Percentiles rank a stretch among this genome's conserved stretches.
phyloP scores from a whole-genome alignment of 2,797 vertebrate genomes.

The Emydoidea blandingii region DNA sequence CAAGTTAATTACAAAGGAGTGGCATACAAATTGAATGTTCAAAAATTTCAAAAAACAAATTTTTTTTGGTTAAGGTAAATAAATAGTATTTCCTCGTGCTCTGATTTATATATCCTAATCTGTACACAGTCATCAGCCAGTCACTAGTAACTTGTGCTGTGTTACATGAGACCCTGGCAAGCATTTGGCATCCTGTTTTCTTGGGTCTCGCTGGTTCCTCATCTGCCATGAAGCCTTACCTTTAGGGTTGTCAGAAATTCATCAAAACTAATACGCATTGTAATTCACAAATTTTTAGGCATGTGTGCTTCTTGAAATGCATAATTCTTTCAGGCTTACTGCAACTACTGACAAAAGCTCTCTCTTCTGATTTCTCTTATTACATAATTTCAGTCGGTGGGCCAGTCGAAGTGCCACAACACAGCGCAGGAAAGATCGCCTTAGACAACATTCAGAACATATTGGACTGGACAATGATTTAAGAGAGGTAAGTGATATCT shows the following conservation, averaged over 20 bases:
- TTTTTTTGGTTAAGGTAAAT: background rate
- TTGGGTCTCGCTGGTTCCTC: accelerated
- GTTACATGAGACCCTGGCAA: background rate
- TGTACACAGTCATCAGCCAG: background rate
- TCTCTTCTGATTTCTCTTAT: background rate
- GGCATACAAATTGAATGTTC: no score
- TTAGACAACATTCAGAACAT: conserved; percentile 85
- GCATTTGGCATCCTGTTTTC: accelerated
- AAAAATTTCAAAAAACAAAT: no score
- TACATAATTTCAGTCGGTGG: conserved; percentile 83
- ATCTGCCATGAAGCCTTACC: accelerated
- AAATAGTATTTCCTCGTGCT: background rate
- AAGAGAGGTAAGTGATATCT: conserved; percentile 85
- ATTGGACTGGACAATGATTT: conserved; percentile 89
- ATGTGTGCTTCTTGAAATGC: background rate
- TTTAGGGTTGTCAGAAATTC: accelerated
- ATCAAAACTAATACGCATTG: accelerated
- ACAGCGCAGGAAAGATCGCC: conserved; percentile 88
- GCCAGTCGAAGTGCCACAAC: conserved; percentile 87
- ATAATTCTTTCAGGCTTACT: background rate
- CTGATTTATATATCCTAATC: background rate
- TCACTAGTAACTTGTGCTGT: background rate
- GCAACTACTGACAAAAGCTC: background rate
- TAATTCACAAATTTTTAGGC: accelerated
- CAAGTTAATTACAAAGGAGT: no score